A percentile compares a stretch with the other conserved stretches of the same genome.
Evolutionary conservation across 2,113 vertebrate species (phyloP).

Genomic region (Taurulus bubalis): DNA sequence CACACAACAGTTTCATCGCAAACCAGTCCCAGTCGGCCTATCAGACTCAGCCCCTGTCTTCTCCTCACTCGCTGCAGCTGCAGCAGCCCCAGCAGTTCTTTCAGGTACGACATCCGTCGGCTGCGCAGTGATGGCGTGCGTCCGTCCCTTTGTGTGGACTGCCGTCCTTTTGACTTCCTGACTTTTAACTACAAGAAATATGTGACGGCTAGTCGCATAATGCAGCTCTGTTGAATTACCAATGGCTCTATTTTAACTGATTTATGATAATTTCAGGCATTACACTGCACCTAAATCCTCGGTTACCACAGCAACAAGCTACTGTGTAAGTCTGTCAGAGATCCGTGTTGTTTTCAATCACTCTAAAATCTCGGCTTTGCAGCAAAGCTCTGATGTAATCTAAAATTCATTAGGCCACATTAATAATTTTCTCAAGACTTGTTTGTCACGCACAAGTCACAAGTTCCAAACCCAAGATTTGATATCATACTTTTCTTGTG

Average conservation of each 20-base stretch:
- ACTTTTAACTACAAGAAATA: background rate
- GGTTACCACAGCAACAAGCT: slow-evolving; percentile 63
- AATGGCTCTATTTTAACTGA: slow-evolving; percentile 1
- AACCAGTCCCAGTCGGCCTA: slow-evolving; percentile 82
- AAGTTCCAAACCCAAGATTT: background rate
- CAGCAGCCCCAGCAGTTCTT: slow-evolving; percentile 86
- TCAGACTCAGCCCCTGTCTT: slow-evolving; percentile 77
- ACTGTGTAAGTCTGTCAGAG: slow-evolving; percentile 5
- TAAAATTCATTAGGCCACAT: slow-evolving; percentile 3
- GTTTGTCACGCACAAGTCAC: background rate
- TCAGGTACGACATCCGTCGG: slow-evolving; percentile 74
- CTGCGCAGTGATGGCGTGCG: background rate
- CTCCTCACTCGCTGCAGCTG: slow-evolving; percentile 77
- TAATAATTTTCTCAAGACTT: background rate
- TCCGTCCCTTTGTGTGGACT: background rate
- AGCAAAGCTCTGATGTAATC: background rate
- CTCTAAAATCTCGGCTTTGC: slow-evolving; percentile 3
- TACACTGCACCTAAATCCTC: slow-evolving; percentile 27
- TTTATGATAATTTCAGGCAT: slow-evolving; percentile 26
- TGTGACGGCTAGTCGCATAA: slow-evolving; percentile 1
- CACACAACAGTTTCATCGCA: slow-evolving; percentile 77
- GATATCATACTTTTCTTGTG: background rate
- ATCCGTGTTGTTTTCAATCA: slow-evolving; percentile 17
- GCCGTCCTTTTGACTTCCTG: background rate
- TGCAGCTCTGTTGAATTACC: background rate